Conservation (phyloP, 2,797 vertebrate species). For the Carapus acus region DNA sequence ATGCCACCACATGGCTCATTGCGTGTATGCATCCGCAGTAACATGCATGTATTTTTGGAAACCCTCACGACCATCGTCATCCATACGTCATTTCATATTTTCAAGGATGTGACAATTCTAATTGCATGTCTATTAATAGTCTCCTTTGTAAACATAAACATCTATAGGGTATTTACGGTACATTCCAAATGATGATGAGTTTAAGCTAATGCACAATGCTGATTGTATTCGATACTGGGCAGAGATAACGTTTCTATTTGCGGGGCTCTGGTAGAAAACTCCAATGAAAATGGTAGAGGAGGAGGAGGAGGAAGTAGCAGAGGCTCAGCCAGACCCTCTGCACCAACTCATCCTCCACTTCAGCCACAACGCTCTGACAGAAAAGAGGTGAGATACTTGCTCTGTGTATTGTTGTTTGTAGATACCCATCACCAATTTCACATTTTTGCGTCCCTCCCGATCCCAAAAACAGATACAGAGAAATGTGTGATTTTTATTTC, state of each 20-base stretch:
- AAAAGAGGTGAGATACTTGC: slow-evolving; percentile 76
- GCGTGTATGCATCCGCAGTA: slow-evolving; percentile 57
- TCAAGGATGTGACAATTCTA: slow-evolving; percentile 27
- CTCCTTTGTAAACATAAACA: slow-evolving; percentile 2
- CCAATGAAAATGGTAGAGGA: slow-evolving; percentile 85
- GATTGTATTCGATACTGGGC: slow-evolving; percentile 4
- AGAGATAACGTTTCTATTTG: slow-evolving; percentile 35
- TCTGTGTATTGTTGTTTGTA: neutral
- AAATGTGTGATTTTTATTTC: too few relatives aligned
- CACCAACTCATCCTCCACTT: slow-evolving; percentile 98
- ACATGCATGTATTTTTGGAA: slow-evolving; percentile 57
- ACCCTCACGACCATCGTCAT: slow-evolving; percentile 32
- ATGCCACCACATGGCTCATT: slow-evolving; percentile 44
- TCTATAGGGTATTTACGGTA: too few relatives aligned
- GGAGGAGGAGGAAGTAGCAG: slow-evolving; percentile 86
- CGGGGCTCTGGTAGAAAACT: slow-evolving; percentile 77
- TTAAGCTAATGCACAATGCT: too few relatives aligned
- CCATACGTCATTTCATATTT: slow-evolving; percentile 37
- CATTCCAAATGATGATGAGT: too few relatives aligned
- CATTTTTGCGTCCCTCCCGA: too few relatives aligned
- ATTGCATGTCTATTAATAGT: slow-evolving; percentile 56
- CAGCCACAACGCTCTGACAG: slow-evolving; percentile 92
- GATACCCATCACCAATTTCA: too few relatives aligned
- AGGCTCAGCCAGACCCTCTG: slow-evolving; percentile 88
- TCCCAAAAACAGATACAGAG: too few relatives aligned